Percentiles rank a stretch among this genome's conserved stretches.
Evolutionary conservation across 2,113 vertebrate genomes (phyloP).

Genomic region (Galeopterus variegatus): DNA sequence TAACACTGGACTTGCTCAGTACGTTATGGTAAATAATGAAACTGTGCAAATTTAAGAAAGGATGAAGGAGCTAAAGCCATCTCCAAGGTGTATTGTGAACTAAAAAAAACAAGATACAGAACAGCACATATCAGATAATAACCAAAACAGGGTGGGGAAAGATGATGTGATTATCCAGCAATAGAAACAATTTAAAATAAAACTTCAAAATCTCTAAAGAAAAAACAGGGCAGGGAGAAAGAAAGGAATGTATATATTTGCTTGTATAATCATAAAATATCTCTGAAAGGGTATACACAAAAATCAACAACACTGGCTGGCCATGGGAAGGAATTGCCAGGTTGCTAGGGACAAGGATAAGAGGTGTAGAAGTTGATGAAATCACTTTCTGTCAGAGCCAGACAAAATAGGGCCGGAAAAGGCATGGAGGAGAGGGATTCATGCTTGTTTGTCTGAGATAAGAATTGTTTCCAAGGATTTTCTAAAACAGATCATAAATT

Average conservation of each 20-base stretch:
- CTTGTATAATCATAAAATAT: constrained; percentile 13
- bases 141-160: background rate
- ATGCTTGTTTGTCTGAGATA: too few species aligned
- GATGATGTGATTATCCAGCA: too few species aligned
- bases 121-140: background rate
- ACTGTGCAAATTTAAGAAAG: background rate
- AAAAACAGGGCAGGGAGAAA: constrained; percentile 2
- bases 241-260: background rate
- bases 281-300: background rate
- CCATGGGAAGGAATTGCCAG: background rate
- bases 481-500: too few species aligned
- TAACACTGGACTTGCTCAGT: background rate
- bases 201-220: too few species aligned
- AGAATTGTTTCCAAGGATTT: too few species aligned
- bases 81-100: background rate
- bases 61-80: background rate
- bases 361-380: background rate
- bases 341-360: background rate
- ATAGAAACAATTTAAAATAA: too few species aligned
- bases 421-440: too few species aligned
- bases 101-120: constrained; percentile 9
- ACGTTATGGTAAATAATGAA: background rate
- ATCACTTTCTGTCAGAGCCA: too few species aligned
- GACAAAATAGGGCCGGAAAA: too few species aligned
- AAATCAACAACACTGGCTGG: background rate